A percentile compares a stretch with the other conserved stretches of the same genome.
Evolutionary conservation across 2,113 vertebrate species (phyloP).

Genomic region (Opisthocomus hoazin): DNA sequence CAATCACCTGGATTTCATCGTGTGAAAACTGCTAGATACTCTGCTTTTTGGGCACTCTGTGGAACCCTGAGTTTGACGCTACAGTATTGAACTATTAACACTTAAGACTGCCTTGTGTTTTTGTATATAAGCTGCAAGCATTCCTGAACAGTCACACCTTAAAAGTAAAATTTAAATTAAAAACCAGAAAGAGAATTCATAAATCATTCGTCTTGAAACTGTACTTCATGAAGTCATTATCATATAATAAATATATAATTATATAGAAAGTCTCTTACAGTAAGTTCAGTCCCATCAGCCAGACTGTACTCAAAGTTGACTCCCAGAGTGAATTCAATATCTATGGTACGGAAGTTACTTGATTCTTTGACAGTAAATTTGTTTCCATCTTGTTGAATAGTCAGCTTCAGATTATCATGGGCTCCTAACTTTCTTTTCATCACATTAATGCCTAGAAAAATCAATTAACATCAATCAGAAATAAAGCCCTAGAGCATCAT

Average conservation of each 20-base stretch:
- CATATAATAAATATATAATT: background rate
- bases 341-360: constrained; percentile 81
- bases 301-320: constrained; percentile 79
- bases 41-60: background rate
- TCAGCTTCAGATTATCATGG: constrained; percentile 87
- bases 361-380: constrained; percentile 85
- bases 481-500: background rate
- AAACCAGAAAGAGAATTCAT: background rate
- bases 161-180: background rate
- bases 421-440: constrained; percentile 87
- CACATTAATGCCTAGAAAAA: constrained; percentile 76
- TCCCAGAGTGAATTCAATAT: constrained; percentile 84
- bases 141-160: background rate
- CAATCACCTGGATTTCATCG: background rate
- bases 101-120: background rate
- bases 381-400: constrained; percentile 81
- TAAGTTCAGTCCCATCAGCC: constrained; percentile 87
- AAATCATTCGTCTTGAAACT: background rate
- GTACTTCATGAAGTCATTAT: background rate
- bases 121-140: background rate
- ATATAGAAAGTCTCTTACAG: constrained; percentile 68
- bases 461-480: background rate
- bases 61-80: background rate
- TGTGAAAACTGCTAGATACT: background rate
- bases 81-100: background rate